Evolutionary conservation across 2,797 vertebrate species (phyloP).

Genomic region (Tiaroga cobitis): DNA sequence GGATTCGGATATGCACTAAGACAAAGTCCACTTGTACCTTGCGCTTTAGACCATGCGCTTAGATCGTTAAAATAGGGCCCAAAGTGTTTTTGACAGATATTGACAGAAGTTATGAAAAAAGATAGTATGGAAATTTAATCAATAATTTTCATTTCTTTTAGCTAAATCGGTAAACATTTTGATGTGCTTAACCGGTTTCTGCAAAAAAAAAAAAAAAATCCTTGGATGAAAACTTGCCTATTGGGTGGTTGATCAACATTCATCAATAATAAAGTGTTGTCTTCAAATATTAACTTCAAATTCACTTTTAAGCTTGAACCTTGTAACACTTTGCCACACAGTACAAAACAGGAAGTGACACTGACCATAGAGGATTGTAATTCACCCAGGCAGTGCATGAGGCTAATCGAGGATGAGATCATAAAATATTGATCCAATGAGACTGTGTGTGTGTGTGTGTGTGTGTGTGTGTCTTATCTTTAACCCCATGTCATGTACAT

Average conservation of each 20-base stretch:
- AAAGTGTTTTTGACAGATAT: not conserved
- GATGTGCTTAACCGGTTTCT: not conserved
- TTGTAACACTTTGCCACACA: not conserved
- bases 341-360: constrained; percentile 23
- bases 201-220: not conserved
- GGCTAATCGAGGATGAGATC: constrained; percentile 43
- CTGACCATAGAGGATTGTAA: constrained; percentile 21
- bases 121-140: not conserved
- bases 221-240: not conserved
- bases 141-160: not conserved
- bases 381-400: constrained; percentile 25
- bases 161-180: not conserved
- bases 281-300: constrained; percentile 3
- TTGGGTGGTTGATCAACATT: not conserved
- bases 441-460: not conserved
- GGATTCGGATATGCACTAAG: too few species aligned
- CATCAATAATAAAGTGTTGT: not conserved
- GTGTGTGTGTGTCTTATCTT: constrained; percentile 7
- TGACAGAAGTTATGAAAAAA: not conserved
- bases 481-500: not conserved
- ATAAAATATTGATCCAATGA: constrained; percentile 35
- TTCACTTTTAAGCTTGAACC: not conserved
- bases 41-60: too few species aligned
- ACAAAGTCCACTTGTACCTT: too few species aligned
- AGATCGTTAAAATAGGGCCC: too few species aligned